A percentile compares a stretch with the other conserved stretches of the same genome.
phyloP scores from a whole-genome alignment of 1,140 invertebrate species.

The Dendrolimus kikuchii region DNA sequence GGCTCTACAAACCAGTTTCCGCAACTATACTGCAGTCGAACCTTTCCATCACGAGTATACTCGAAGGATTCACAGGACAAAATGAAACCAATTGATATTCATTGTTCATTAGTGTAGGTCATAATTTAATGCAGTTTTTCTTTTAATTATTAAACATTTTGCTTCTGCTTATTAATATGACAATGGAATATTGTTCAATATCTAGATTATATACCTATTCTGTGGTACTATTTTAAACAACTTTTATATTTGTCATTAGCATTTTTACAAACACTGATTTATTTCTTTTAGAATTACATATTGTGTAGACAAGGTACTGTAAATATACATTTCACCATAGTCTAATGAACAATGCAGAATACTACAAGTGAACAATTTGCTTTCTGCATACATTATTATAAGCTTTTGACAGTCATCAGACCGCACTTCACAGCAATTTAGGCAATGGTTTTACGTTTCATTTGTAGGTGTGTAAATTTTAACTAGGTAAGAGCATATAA shows the following conservation, averaged over 20 bases:
- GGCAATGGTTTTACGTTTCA: too few relatives aligned
- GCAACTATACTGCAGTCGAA: too few relatives aligned
- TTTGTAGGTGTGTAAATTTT: too few relatives aligned
- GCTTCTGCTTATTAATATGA: slow-evolving; percentile 69
- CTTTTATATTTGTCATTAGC: slow-evolving; percentile 67
- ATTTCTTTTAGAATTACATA: slow-evolving; percentile 22
- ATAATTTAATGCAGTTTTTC: slow-evolving; percentile 71
- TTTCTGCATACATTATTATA: neutral
- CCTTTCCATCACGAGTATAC: too few relatives aligned
- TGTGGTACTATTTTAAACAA: slow-evolving; percentile 69
- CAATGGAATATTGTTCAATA: slow-evolving; percentile 71
- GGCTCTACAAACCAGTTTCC: too few relatives aligned
- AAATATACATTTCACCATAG: slow-evolving; percentile 2
- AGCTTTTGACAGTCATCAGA: too few relatives aligned
- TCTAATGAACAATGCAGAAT: slow-evolving; percentile 4
- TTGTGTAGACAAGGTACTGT: slow-evolving; percentile 1
- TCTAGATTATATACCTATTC: slow-evolving; percentile 68
- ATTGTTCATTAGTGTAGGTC: slow-evolving; percentile 64
- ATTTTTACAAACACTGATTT: slow-evolving; percentile 55
- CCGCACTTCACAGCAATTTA: too few relatives aligned
- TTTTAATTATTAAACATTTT: slow-evolving; percentile 63
- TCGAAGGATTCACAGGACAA: neutral
- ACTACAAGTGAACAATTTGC: slow-evolving; percentile 7
- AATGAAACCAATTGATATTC: slow-evolving; percentile 37
- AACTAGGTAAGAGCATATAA: too few relatives aligned